Conservation (phyloP, 1,140 invertebrate species). For the Acromyrmex echinatior region DNA sequence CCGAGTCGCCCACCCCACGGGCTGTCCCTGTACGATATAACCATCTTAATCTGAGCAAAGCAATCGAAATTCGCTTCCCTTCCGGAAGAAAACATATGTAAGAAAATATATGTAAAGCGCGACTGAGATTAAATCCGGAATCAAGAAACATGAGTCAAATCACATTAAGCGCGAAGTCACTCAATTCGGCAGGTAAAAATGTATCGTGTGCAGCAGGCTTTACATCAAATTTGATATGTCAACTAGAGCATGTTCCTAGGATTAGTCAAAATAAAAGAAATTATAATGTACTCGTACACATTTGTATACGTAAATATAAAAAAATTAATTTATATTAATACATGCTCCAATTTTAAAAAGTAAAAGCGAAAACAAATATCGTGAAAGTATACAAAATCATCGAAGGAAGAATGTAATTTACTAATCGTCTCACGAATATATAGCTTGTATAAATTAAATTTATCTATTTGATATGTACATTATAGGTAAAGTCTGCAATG, state of each 20-base stretch:
- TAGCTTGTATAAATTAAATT: slow-evolving; percentile 52
- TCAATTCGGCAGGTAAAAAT: too few relatives aligned
- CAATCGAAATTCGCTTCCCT: too few relatives aligned
- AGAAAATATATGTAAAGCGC: too few relatives aligned
- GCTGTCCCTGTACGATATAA: too few relatives aligned
- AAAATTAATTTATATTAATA: slow-evolving; percentile 39
- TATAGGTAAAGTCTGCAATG: slow-evolving; percentile 70
- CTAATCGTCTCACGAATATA: slow-evolving; percentile 14
- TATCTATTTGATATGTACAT: slow-evolving; percentile 50
- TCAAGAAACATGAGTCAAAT: too few relatives aligned
- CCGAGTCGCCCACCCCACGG: too few relatives aligned
- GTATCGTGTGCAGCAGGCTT: too few relatives aligned
- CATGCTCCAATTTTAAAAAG: not conserved
- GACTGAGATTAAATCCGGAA: too few relatives aligned
- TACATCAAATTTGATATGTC: slow-evolving; percentile 59
- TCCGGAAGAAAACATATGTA: too few relatives aligned
- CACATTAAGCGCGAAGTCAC: too few relatives aligned
- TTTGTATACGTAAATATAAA: slow-evolving; percentile 11
- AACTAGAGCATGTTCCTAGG: slow-evolving; percentile 59
- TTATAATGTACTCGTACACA: slow-evolving; percentile 39
- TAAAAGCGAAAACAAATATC: slow-evolving; percentile 11
- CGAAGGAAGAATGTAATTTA: slow-evolving; percentile 43
- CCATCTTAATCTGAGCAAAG: too few relatives aligned
- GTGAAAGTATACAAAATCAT: slow-evolving; percentile 51
- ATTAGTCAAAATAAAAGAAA: slow-evolving; percentile 57